phyloP scores from a whole-genome alignment of 2,797 vertebrate genomes.

The Dermochelys coriacea region DNA sequence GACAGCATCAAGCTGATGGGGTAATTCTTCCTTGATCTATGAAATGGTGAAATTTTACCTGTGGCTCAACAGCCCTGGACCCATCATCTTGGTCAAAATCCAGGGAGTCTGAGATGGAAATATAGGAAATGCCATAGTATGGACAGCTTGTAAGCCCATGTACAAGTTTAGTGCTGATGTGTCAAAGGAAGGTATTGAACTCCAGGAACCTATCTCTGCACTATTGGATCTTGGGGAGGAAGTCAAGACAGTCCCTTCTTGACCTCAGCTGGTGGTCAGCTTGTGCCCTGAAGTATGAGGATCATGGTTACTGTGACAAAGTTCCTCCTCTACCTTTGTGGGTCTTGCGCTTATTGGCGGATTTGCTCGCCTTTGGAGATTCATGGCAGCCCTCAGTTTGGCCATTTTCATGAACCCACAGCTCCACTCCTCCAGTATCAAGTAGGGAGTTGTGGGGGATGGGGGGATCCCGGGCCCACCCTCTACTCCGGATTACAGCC shows the following conservation, averaged over 20 bases:
- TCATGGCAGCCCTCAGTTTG: no score
- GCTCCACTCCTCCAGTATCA: no score
- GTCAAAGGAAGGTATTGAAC: neutral
- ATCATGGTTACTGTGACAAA: neutral
- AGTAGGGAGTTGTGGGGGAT: no score
- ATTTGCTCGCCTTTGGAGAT: no score
- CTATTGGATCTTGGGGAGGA: fast-evolving
- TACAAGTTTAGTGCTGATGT: neutral
- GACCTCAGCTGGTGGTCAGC: neutral
- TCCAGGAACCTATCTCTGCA: neutral
- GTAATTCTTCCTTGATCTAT: neutral
- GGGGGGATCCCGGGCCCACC: no score
- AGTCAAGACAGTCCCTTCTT: neutral
- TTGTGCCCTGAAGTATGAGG: neutral
- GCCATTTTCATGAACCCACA: no score
- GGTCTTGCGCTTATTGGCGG: no score
- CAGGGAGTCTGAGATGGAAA: neutral
- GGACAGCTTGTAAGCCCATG: neutral
- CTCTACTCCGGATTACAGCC: no score
- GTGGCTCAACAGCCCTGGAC: neutral
- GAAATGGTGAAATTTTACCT: neutral
- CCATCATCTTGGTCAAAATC: neutral
- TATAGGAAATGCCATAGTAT: neutral
- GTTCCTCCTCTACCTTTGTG: no score
- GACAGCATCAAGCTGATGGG: neutral